These are phyloP conservation scores for Notolepis coatsorum DNA, from an alignment of 2,797 vertebrate genomes.

Conservation along the genomic window DNA sequence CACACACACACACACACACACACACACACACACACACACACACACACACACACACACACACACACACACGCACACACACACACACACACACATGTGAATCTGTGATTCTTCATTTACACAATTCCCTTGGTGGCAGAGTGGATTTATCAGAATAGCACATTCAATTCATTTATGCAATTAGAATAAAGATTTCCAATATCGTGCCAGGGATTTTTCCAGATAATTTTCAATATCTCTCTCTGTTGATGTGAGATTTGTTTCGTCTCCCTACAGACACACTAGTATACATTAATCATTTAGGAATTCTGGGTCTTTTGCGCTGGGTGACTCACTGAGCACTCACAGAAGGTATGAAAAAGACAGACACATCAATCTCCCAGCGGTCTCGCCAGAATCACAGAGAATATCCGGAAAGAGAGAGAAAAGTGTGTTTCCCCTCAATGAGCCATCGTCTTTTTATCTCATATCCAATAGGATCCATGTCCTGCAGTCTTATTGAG, in stretches of 20 bases:
- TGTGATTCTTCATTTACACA: constrained; percentile 73
- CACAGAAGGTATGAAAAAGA: constrained; percentile 72
- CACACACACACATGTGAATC: constrained; percentile 59
- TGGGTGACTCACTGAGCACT: constrained; percentile 61
- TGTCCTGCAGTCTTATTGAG: constrained; percentile 54
- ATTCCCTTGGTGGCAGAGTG: constrained; percentile 64
- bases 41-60: constrained; percentile 17
- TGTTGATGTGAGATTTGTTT: constrained; percentile 65
- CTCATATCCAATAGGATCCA: constrained; percentile 58
- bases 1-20: neutral
- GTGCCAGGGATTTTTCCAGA: constrained; percentile 68
- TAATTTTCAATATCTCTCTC: constrained; percentile 76
- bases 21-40: constrained; percentile 11
- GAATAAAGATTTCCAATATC: constrained; percentile 78
- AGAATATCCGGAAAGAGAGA: constrained; percentile 61
- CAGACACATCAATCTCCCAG: constrained; percentile 76
- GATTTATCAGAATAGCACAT: constrained; percentile 73
- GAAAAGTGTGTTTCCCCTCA: constrained; percentile 53
- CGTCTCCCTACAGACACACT: constrained; percentile 59
- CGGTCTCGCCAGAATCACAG: constrained; percentile 61
- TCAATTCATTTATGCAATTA: constrained; percentile 81
- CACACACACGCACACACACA: neutral
- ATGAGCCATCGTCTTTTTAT: constrained; percentile 62
- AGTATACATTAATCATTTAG: constrained; percentile 76
- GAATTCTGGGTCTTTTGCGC: constrained; percentile 63